Percentiles rank a stretch among this genome's conserved stretches.
Evolutionary conservation across 2,888 invertebrate genomes (phyloP).

Genomic region (Pristionchus entomophagus): DNA sequence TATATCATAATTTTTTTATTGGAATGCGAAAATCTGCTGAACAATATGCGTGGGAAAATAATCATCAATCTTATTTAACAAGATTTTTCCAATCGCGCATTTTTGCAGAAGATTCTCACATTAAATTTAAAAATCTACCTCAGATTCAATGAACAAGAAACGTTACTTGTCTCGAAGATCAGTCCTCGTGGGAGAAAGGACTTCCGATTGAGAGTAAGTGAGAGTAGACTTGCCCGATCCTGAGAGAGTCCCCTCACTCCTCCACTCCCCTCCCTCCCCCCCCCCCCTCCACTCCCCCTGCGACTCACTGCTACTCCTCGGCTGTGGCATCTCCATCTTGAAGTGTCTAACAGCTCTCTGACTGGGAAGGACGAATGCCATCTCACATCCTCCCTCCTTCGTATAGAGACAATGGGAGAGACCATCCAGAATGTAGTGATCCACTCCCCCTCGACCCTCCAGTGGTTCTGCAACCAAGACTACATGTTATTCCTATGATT

Average conservation of each 20-base stretch:
- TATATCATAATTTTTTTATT: no score
- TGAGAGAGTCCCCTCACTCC: not conserved
- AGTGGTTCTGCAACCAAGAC: constrained; percentile 56
- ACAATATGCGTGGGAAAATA: no score
- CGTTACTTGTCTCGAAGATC: not conserved
- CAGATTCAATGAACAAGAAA: no score
- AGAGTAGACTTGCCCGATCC: constrained; percentile 22
- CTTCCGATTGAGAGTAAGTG: constrained; percentile 25
- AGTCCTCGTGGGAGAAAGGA: not conserved
- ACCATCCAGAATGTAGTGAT: constrained; percentile 72
- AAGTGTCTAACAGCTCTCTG: constrained; percentile 63
- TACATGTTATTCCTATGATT: not conserved
- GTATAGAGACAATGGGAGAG: constrained; percentile 5
- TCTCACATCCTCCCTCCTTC: constrained; percentile 80
- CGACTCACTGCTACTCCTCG: constrained; percentile 32
- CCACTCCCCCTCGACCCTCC: constrained; percentile 59
- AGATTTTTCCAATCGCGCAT: no score
- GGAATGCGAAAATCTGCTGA: no score
- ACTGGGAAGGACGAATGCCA: constrained; percentile 92
- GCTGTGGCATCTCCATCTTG: constrained; percentile 59
- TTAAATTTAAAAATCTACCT: no score
- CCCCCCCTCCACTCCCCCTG: not conserved
- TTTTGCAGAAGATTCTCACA: no score
- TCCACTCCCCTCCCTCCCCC: not conserved
- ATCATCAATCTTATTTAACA: no score